Base-by-base conservation (phyloP, 2,113 vertebrate species). In the Brachyhypopomus gauderio region DNA sequence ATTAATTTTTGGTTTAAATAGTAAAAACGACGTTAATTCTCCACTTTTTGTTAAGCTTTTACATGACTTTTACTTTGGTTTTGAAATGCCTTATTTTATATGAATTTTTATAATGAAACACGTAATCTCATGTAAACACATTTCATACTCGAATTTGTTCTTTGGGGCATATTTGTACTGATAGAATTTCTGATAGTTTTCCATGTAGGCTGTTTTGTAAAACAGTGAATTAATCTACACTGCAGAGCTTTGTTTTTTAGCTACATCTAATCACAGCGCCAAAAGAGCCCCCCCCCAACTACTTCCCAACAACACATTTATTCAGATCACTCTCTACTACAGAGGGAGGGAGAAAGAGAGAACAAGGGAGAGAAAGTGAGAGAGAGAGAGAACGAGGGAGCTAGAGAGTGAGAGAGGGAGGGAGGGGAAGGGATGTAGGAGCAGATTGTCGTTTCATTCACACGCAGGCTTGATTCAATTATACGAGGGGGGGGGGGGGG, bases 401-500 rank as follows among this genome's bases (percentile, higher is more conserved):
- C 30, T 30, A 30, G 30, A 48, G n/a, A 74, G 9, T 6, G 60
- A 58, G 64, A 67, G 75, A 77, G 55, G 23, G 52, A 30, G 9
- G 58, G 69, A 70, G 22, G 55, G 64, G 41, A 1, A 30, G 12
- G 64, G 27, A 3, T 27, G 38, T 48, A 55, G 38, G 56, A 56
- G 8, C 48, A 66, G 64, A 23, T 56, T 76, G 67, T 75, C 23
- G 20, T 66, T 84, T 85, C 64, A 84, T 87, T 86, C 85, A 62
- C 83, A 77, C 86, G 64, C 79, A 84, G 85, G 63, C 83, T 87
- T 85, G 76, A 88, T 89, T 88, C 81, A 87, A 87, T 88, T 88
- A 86, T 69, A 75, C 45, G 71, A 82, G 3, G 30, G 30, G 80
- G 72, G 48, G n/a, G n/a, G n/a, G 78, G 76, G 80, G 72, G 48